These are phyloP conservation scores for Ormyrus pomaceus DNA, from an alignment of 2,888 invertebrate species.

Conservation along the genomic window DNA sequence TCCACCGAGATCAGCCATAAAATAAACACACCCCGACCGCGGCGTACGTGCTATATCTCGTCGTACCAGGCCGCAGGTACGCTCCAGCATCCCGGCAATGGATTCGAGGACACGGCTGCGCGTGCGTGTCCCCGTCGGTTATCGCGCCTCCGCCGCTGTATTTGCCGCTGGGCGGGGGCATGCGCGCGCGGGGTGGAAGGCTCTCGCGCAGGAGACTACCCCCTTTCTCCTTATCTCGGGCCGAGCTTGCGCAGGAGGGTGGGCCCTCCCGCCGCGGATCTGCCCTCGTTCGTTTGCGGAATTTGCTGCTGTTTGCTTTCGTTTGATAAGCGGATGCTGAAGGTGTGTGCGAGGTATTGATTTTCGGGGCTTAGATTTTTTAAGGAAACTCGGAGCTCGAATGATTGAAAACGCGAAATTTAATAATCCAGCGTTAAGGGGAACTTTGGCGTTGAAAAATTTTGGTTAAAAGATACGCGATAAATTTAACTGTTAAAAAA, in stretches of 20 bases:
- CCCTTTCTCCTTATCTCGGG: slow-evolving; percentile 46
- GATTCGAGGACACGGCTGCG: slow-evolving; percentile 39
- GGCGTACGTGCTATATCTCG: slow-evolving; percentile 64
- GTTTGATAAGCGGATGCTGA: background rate
- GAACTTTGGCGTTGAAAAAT: no score
- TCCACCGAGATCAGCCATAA: no score
- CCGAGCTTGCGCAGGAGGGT: slow-evolving; percentile 1
- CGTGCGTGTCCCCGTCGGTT: slow-evolving; percentile 1
- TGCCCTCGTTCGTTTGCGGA: no score
- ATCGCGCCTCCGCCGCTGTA: slow-evolving; percentile 16
- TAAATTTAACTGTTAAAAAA: no score
- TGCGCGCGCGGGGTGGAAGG: slow-evolving; percentile 64
- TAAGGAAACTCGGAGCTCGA: no score
- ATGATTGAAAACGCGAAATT: no score
- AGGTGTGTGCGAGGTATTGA: no score
- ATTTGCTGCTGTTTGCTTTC: slow-evolving; percentile 2
- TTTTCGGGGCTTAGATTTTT: no score
- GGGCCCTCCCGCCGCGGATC: background rate
- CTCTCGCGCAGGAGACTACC: slow-evolving; percentile 22
- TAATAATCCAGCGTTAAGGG: no score
- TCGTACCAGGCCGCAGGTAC: slow-evolving; percentile 54
- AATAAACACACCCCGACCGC: background rate
- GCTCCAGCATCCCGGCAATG: slow-evolving; percentile 31
- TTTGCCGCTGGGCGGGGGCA: slow-evolving; percentile 36
- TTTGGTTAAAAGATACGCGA: no score